A percentile compares a stretch with the other conserved stretches of the same genome.
Conservation (phyloP, 2,113 vertebrate genomes). For the Hemibates koningsi region DNA sequence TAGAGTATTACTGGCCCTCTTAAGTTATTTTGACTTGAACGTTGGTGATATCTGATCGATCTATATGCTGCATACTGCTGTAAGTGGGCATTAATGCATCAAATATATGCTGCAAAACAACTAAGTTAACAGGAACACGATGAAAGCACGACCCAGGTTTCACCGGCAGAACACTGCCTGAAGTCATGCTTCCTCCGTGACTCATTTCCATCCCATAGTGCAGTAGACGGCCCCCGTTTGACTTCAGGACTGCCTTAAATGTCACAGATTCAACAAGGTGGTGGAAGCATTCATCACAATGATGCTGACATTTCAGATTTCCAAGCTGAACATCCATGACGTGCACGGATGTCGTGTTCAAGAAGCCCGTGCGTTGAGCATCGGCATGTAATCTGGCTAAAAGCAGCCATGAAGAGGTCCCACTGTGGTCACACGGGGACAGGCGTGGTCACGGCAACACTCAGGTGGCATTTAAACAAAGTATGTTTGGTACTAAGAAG, state of each 20-base stretch:
- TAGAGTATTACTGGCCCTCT: not conserved
- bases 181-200: not conserved
- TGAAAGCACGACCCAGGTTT: fast-evolving
- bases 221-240: not conserved
- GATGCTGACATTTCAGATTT: not conserved
- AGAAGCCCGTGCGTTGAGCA: not conserved
- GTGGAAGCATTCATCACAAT: not conserved
- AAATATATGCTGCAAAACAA: not conserved
- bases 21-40: not conserved
- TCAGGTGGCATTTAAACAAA: not conserved
- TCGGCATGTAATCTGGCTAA: fast-evolving
- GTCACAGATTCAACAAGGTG: not conserved
- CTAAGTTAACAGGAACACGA: not conserved
- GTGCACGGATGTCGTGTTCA: not conserved
- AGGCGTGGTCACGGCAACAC: not conserved
- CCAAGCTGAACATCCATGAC: not conserved
- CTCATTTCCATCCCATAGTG: not conserved
- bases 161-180: not conserved
- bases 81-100: not conserved
- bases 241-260: not conserved
- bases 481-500: not conserved
- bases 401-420: not conserved
- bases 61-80: fast-evolving
- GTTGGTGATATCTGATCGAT: not conserved
- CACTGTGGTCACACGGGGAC: not conserved